Percentiles rank a stretch among this genome's conserved stretches.
Evolutionary conservation across 53 echinoderm and acorn worm species (phyloP).

Genomic region (Actinopyga echinites): DNA sequence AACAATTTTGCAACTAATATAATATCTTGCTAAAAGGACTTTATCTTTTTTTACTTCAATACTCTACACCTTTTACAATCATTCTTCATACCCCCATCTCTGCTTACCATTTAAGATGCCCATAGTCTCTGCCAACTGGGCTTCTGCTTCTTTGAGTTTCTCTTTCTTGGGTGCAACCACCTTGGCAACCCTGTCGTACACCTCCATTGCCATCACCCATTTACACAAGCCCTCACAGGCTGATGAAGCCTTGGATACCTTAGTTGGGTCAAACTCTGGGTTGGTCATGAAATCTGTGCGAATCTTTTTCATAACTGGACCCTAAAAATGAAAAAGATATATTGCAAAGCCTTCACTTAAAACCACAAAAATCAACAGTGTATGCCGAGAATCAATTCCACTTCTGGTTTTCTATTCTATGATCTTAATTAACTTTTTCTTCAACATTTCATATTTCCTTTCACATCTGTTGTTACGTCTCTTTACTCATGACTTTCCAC

Average conservation of each 20-base stretch:
- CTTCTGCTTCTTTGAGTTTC: conserved; percentile 94
- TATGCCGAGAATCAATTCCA: no score
- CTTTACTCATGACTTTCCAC: no score
- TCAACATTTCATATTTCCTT: no score
- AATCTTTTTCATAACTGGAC: conserved; percentile 92
- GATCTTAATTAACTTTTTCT: no score
- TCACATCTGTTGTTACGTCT: no score
- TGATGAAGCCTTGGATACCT: conserved; percentile 94
- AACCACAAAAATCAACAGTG: no score
- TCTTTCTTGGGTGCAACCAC: conserved; percentile 99
- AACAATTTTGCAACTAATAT: no score
- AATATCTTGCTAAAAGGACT: no score
- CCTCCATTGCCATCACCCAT: conserved; percentile 94
- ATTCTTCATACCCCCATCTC: background rate
- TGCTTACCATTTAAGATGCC: conserved; percentile 83
- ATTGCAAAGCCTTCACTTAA: no score
- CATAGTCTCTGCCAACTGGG: conserved; percentile 85
- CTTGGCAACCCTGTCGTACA: conserved; percentile 97
- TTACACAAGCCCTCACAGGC: conserved; percentile 90
- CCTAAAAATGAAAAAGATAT: conserved; percentile 38
- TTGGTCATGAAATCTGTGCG: conserved; percentile 83
- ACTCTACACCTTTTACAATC: background rate
- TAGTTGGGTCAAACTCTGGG: conserved; percentile 94
- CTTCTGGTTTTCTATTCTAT: no score
- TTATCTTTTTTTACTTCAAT: background rate